Conservation (phyloP, 2,888 invertebrate genomes). For the Andrena dorsata region DNA sequence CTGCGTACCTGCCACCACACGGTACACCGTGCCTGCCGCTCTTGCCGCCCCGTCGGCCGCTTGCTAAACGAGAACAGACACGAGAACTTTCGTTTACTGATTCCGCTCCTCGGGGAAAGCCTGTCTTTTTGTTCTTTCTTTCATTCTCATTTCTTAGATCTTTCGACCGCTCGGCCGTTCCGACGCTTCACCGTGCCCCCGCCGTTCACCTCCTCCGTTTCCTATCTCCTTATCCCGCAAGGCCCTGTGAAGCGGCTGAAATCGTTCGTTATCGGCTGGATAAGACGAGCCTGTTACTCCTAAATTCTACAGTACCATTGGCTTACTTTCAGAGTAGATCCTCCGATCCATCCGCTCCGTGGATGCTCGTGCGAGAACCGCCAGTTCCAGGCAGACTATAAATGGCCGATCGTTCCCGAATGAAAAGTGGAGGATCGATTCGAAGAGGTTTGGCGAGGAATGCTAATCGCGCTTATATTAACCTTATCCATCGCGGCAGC, state of each 20-base stretch:
- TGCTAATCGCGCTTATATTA: background rate
- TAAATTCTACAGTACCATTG: background rate
- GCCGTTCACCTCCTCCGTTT: background rate
- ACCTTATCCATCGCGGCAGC: background rate
- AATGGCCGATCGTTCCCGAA: background rate
- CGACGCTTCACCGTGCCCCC: background rate
- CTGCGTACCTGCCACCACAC: conserved; percentile 92
- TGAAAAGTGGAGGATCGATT: conserved; percentile 37
- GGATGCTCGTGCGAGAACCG: background rate
- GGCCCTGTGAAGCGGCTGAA: conserved; percentile 48
- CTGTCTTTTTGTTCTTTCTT: conserved; percentile 14
- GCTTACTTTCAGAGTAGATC: no score
- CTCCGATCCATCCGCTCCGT: background rate
- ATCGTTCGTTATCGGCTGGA: conserved; percentile 24
- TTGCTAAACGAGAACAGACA: conserved; percentile 87
- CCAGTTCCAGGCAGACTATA: background rate
- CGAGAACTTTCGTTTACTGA: conserved; percentile 72
- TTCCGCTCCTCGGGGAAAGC: conserved; percentile 40
- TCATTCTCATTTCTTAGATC: conserved; percentile 1
- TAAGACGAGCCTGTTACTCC: background rate
- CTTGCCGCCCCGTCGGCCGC: conserved; percentile 93
- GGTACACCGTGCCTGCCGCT: conserved; percentile 92
- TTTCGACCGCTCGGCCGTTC: conserved; percentile 2
- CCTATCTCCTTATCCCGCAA: background rate
- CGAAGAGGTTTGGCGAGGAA: no score